Evolutionary conservation across 2,888 invertebrate genomes (phyloP).

Genomic region (Drosophila acutilabella): DNA sequence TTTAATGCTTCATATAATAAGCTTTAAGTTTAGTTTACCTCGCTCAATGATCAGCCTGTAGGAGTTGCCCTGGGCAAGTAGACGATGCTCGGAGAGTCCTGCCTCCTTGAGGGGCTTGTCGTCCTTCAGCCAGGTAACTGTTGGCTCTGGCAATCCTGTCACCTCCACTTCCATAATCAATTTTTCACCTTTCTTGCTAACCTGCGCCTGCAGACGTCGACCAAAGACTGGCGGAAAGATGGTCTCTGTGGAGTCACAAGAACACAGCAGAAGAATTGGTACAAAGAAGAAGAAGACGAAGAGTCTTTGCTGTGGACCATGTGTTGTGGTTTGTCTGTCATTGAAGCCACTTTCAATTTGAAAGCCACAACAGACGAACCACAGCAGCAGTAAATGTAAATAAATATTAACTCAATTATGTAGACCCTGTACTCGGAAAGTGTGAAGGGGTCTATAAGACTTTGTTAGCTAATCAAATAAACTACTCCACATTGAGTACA

Average conservation of each 20-base stretch:
- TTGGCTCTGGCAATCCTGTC: constrained; percentile 91
- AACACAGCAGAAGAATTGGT: constrained; percentile 9
- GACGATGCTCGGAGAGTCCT: constrained; percentile 86
- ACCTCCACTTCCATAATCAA: constrained; percentile 91
- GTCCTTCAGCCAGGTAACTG: constrained; percentile 91
- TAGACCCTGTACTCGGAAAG: no score
- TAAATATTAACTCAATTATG: constrained; percentile 23
- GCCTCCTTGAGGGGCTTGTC: constrained; percentile 87
- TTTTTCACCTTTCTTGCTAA: constrained; percentile 89
- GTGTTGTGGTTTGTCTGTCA: constrained; percentile 35
- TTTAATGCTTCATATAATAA: no score
- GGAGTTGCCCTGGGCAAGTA: constrained; percentile 89
- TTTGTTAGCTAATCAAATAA: no score
- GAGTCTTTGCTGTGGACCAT: constrained; percentile 19
- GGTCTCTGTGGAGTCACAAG: constrained; percentile 87
- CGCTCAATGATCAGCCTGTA: constrained; percentile 90
- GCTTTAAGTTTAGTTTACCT: constrained; percentile 85
- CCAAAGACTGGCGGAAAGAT: constrained; percentile 93
- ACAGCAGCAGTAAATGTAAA: constrained; percentile 28
- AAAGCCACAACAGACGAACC: constrained; percentile 38
- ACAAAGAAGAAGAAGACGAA: constrained; percentile 11
- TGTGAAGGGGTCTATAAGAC: no score
- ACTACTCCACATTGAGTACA: no score
- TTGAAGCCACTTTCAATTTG: constrained; percentile 46
- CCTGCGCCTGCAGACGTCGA: constrained; percentile 90